phyloP scores from a whole-genome alignment of 2,797 vertebrate species.

The Champsocephalus gunnari region DNA sequence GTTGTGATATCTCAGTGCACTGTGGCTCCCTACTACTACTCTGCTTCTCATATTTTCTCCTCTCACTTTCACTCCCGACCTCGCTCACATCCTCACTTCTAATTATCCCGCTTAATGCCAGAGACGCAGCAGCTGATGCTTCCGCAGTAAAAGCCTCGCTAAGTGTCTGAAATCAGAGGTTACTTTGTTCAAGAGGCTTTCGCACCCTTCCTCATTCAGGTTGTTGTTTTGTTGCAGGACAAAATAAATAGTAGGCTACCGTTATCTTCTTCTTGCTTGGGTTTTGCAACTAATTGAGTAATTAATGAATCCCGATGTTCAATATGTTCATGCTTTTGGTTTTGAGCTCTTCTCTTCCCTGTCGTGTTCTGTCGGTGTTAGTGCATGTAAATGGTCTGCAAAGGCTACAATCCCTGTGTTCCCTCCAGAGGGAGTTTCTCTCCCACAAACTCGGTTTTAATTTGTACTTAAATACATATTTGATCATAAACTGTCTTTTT shows the following conservation, averaged over 20 bases:
- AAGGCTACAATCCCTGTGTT: too few relatives aligned
- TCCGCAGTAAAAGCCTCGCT: constrained; percentile 4
- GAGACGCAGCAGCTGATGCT: not conserved
- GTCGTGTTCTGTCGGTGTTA: too few relatives aligned
- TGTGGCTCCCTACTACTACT: not conserved
- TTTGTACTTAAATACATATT: too few relatives aligned
- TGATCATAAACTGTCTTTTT: too few relatives aligned
- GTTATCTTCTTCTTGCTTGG: not conserved
- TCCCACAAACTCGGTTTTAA: too few relatives aligned
- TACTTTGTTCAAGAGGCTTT: not conserved
- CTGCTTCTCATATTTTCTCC: not conserved
- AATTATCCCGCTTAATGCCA: too few relatives aligned
- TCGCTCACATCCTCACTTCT: not conserved
- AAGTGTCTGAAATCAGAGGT: not conserved
- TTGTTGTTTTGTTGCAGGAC: not conserved
- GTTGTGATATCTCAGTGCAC: not conserved
- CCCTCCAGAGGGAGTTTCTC: too few relatives aligned
- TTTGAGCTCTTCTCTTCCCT: not conserved
- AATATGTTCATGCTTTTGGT: not conserved
- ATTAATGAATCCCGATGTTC: not conserved
- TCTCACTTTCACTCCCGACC: not conserved
- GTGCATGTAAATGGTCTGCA: too few relatives aligned
- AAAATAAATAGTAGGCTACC: not conserved
- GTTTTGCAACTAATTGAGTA: not conserved
- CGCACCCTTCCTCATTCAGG: not conserved